Evolutionary conservation across 2,797 vertebrate species (phyloP).

Genomic region (Pseudocheirus occidentalis): DNA sequence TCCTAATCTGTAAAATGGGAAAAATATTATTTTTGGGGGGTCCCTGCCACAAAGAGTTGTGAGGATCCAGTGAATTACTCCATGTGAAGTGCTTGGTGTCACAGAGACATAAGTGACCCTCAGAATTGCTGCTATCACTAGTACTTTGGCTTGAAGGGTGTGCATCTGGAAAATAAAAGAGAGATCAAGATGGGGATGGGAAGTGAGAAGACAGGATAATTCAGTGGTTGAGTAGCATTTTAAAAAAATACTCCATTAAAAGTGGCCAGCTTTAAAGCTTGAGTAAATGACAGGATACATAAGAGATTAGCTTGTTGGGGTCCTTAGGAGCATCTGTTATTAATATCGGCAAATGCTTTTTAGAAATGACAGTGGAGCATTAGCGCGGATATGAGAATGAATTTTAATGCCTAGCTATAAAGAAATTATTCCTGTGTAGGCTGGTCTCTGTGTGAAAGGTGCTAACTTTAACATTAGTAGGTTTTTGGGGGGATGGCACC

Average conservation of each 20-base stretch:
- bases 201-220: background rate
- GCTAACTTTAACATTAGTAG: constrained; percentile 62
- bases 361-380: constrained; percentile 65
- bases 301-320: constrained; percentile 48
- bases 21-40: background rate
- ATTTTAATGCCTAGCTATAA: constrained; percentile 65
- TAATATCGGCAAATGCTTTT: constrained; percentile 66
- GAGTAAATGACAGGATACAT: constrained; percentile 71
- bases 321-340: constrained; percentile 68
- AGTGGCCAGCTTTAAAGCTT: constrained; percentile 64
- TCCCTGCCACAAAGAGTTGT: background rate
- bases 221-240: constrained; percentile 47
- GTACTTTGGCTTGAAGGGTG: background rate
- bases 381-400: constrained; percentile 60
- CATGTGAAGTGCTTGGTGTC: background rate
- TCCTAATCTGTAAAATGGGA: background rate
- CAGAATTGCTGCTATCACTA: background rate
- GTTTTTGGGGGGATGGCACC: constrained; percentile 7
- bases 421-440: constrained; percentile 44
- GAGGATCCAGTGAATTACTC: background rate
- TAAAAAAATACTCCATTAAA: constrained; percentile 65
- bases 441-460: constrained; percentile 59
- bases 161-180: background rate
- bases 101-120: background rate
- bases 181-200: rapidly evolving